Conservation (phyloP, 2,113 vertebrate species). For the Raja brachyura region DNA sequence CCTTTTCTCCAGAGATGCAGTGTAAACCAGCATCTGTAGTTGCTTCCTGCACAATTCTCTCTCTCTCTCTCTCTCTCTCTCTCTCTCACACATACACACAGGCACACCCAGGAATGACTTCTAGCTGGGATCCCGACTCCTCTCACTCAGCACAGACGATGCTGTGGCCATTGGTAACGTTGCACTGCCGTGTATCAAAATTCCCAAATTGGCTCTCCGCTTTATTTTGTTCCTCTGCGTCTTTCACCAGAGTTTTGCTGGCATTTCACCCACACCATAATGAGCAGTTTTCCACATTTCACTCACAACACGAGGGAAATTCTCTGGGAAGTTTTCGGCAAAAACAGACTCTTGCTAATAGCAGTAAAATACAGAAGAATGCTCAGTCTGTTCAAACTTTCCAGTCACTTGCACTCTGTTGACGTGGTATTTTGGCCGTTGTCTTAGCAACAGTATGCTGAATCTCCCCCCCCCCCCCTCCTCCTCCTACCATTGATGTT, state of each 20-base stretch:
- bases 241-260: neutral
- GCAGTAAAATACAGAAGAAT: neutral
- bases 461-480: neutral
- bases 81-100: too few species aligned
- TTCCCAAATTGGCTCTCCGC: neutral
- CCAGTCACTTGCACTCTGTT: neutral
- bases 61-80: too few species aligned
- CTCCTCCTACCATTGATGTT: neutral
- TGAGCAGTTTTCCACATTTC: neutral
- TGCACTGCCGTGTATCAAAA: neutral
- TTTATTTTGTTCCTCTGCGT: neutral
- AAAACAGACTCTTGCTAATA: neutral
- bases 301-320: neutral
- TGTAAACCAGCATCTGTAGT: too few species aligned
- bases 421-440: constrained; percentile 6
- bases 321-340: neutral
- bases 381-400: neutral
- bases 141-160: neutral
- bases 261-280: neutral
- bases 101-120: too few species aligned
- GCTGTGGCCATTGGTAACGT: neutral
- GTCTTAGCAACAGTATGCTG: neutral
- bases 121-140: neutral
- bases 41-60: too few species aligned
- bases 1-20: too few species aligned